Conservation (phyloP, 2,888 invertebrate species). For the Tetranychus piercei region DNA sequence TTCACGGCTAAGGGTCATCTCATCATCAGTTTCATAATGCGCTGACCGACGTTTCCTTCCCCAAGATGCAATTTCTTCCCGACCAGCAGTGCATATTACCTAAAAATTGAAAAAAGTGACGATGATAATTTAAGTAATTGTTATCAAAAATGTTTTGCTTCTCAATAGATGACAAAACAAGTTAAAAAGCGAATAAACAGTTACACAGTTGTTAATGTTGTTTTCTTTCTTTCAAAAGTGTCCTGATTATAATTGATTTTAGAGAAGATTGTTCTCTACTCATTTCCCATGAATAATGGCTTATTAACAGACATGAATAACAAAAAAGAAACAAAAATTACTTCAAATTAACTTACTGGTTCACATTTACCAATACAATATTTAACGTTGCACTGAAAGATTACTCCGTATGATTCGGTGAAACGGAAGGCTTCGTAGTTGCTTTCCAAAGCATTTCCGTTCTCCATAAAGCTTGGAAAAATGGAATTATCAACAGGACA, state of each 20-base stretch:
- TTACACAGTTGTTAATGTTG: too few relatives aligned
- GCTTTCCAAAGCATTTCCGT: slow-evolving; percentile 63
- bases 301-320: not conserved
- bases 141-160: not conserved
- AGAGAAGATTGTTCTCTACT: not conserved
- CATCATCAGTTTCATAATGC: slow-evolving; percentile 40
- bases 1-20: slow-evolving; percentile 84
- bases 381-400: slow-evolving; percentile 91
- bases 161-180: too few relatives aligned
- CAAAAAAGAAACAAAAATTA: not conserved
- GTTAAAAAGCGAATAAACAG: too few relatives aligned
- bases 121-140: too few relatives aligned
- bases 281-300: not conserved
- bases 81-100: slow-evolving; percentile 34
- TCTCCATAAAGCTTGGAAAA: slow-evolving; percentile 76
- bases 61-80: slow-evolving; percentile 73
- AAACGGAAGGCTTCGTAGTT: slow-evolving; percentile 86
- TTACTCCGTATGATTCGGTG: slow-evolving; percentile 85
- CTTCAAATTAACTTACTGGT: slow-evolving; percentile 45
- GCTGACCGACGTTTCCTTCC: slow-evolving; percentile 65
- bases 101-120: slow-evolving; percentile 8
- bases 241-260: not conserved
- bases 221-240: too few relatives aligned
- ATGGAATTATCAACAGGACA: slow-evolving; percentile 82
- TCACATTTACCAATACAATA: slow-evolving; percentile 86